These are phyloP conservation scores for Oceanodroma leucorhoa DNA, from an alignment of 2,797 vertebrate species.

Conservation along the genomic window DNA sequence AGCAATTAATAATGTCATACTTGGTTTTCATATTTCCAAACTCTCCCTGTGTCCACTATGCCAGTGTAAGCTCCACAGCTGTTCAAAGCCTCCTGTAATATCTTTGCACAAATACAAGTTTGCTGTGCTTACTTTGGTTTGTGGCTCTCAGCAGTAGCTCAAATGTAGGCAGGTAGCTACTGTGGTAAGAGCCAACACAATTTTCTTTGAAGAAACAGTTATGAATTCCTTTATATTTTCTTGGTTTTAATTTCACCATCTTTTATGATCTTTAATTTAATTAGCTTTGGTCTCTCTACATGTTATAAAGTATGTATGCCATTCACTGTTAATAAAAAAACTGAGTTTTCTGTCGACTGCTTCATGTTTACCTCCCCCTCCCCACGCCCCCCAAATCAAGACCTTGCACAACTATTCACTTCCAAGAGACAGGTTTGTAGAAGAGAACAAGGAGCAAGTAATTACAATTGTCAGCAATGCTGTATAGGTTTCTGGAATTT, in stretches of 20 bases:
- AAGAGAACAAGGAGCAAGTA: background rate
- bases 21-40: background rate
- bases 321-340: background rate
- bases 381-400: background rate
- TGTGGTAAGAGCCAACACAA: background rate
- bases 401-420: background rate
- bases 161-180: background rate
- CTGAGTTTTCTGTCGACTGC: background rate
- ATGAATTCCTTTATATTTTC: background rate
- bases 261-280: background rate
- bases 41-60: background rate
- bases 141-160: background rate
- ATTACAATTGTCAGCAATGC: background rate
- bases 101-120: background rate
- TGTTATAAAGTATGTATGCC: background rate
- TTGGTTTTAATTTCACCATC: background rate
- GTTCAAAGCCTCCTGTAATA: background rate
- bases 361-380: background rate
- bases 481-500: slow-evolving; percentile 3
- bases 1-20: background rate
- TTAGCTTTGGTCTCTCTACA: background rate
- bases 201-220: background rate
- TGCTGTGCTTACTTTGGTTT: background rate
- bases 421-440: background rate
- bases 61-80: background rate